Percentiles rank a stretch among this genome's conserved stretches.
phyloP scores from a whole-genome alignment of 1,140 invertebrate genomes.

The Diplogasteroides magnus region DNA sequence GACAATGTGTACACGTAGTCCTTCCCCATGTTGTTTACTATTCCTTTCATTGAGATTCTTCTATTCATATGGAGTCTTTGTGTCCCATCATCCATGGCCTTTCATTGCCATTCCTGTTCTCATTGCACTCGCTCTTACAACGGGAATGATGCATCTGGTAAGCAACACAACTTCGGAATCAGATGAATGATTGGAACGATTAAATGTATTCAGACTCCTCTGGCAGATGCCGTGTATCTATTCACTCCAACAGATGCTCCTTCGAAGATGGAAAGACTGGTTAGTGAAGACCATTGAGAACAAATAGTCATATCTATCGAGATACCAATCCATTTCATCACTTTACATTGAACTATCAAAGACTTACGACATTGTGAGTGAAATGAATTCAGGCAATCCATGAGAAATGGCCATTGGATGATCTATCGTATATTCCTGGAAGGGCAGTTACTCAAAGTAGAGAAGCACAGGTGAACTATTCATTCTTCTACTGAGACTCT shows the following conservation, averaged over 20 bases:
- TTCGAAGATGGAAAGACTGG: conserved; percentile 32
- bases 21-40: neutral
- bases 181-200: neutral
- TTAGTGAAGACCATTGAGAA: too few species aligned
- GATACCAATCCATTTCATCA: too few species aligned
- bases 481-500: neutral
- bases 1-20: neutral
- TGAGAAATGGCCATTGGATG: conserved; percentile 48
- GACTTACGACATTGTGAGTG: conserved; percentile 18
- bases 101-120: conserved; percentile 50
- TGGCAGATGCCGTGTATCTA: conserved; percentile 49
- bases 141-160: conserved; percentile 5
- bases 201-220: conserved; percentile 32
- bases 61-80: conserved; percentile 44
- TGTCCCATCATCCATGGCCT: conserved; percentile 42
- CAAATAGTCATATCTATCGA: too few species aligned
- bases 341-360: conserved; percentile 13
- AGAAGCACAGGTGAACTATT: conserved; percentile 44
- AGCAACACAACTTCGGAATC: neutral
- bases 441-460: conserved; percentile 51
- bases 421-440: conserved; percentile 50
- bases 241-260: conserved; percentile 48
- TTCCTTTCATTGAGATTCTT: conserved; percentile 30
- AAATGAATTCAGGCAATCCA: conserved; percentile 47
- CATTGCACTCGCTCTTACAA: conserved; percentile 34